Evolutionary conservation across 2,888 invertebrate genomes (phyloP), one percentile per base, ranked within the genome.

Genomic region (Pemphredon lugubris): DNA sequence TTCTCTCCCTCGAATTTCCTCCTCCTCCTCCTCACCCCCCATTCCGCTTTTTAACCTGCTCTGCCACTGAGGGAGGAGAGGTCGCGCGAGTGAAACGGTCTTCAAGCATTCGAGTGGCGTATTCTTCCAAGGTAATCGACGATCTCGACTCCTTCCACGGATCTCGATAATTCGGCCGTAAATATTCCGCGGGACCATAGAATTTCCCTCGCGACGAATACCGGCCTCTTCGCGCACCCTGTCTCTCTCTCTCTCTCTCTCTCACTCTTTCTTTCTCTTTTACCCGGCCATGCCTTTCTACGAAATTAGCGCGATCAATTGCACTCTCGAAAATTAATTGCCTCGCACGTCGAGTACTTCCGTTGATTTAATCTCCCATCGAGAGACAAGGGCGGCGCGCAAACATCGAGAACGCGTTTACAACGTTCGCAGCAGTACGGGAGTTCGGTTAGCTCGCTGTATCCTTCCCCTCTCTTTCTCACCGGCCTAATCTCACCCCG

Each of bases 241-340:
- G n/a, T n/a, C n/a, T n/a, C n/a, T n/a, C n/a, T n/a, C n/a, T n/a
- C n/a, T n/a, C n/a, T n/a, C n/a, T n/a, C n/a, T n/a, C n/a, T n/a
- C n/a, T n/a, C n/a, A n/a, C n/a, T n/a, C n/a, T n/a, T n/a, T n/a
- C n/a, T n/a, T n/a, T n/a, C n/a, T n/a, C n/a, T n/a, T n/a, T n/a
- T n/a, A n/a, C n/a, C n/a, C 60, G 66, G 60, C 51, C 54, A 50
- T 42, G 63, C 60, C 57, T 60, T 55, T 58, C 66, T 58, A 48
- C 63, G 66, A 66, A 78, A 78, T 73, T 79, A 54, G 63, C 34
- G 44, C 73, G 73, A 79, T 78, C 77, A 75, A 78, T 78, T 79
- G 63, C 59, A 54, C 79, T 55, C 66, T 57, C 55, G 69, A 64
- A 42, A 73, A 78, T 78, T 79, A 78, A 78, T 78, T 57, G 73